These are phyloP conservation scores for Geotrupes spiniger DNA, from an alignment of 2,888 invertebrate genomes.

Conservation along the genomic window DNA sequence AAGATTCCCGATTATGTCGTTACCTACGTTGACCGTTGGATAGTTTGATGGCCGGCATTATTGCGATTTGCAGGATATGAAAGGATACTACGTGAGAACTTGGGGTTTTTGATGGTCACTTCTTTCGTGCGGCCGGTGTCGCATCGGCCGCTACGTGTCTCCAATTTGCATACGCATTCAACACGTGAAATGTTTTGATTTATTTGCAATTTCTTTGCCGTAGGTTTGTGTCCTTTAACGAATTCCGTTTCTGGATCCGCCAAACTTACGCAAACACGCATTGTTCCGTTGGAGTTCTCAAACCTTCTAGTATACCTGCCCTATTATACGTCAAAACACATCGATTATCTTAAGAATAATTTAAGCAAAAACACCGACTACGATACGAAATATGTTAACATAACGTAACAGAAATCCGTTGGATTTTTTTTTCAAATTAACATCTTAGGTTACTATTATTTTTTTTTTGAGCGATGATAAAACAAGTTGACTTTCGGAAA, in stretches of 20 bases:
- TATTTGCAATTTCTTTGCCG: conserved; percentile 40
- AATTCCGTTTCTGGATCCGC: no score
- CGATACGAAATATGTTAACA: no score
- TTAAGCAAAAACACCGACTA: no score
- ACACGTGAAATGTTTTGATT: conserved; percentile 49
- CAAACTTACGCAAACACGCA: no score
- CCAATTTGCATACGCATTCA: conserved; percentile 50
- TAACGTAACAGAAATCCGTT: no score
- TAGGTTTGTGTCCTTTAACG: conserved; percentile 3
- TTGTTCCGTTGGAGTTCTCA: not conserved
- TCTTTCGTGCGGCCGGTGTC: conserved; percentile 37
- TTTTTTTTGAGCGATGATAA: no score
- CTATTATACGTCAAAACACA: not conserved
- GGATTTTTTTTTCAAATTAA: no score
- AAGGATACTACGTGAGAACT: conserved; percentile 43
- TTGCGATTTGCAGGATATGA: conserved; percentile 41
- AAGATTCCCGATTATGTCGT: conserved; percentile 51
- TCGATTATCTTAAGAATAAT: no score
- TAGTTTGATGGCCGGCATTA: conserved; percentile 30
- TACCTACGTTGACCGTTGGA: conserved; percentile 50
- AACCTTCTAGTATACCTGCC: not conserved
- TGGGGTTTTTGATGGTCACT: conserved; percentile 38
- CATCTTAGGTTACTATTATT: no score
- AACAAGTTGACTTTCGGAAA: no score
- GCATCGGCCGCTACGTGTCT: conserved; percentile 34